A percentile compares a stretch with the other conserved stretches of the same genome.
phyloP scores from a whole-genome alignment of 1,140 invertebrate species.

The Saccostrea glomerata region DNA sequence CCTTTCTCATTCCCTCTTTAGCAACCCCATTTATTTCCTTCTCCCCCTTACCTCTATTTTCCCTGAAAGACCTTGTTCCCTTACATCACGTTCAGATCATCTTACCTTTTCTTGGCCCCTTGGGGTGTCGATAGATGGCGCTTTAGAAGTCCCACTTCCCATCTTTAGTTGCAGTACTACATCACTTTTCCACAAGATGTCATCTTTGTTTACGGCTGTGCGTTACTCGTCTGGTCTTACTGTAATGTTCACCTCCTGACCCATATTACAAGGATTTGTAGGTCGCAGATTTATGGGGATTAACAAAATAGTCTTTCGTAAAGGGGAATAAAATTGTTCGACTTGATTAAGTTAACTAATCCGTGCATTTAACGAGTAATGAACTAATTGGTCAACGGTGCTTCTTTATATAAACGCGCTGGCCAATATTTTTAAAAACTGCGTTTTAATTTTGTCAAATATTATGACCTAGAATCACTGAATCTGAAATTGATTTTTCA shows the following conservation, averaged over 20 bases:
- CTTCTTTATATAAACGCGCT: neutral
- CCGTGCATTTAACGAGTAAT: neutral
- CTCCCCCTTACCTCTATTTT: no score
- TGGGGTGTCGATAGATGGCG: neutral
- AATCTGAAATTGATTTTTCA: no score
- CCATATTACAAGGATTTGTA: neutral
- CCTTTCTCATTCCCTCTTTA: no score
- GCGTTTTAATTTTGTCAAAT: no score
- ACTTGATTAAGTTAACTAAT: neutral
- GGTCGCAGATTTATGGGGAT: neutral
- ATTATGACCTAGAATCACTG: no score
- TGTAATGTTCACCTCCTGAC: neutral
- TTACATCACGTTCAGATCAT: neutral
- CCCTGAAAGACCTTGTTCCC: no score
- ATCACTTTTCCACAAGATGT: neutral
- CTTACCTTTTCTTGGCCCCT: neutral
- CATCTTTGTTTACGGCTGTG: neutral
- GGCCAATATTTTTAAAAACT: no score
- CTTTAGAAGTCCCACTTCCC: conserved; percentile 3
- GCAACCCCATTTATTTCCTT: no score
- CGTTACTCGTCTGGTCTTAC: neutral
- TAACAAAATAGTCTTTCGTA: neutral
- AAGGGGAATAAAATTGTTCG: neutral
- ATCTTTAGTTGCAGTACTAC: neutral
- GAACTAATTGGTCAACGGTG: neutral